Evolutionary conservation across 1,140 invertebrate species (phyloP).

Genomic region (Drosophila quadrilineata): DNA sequence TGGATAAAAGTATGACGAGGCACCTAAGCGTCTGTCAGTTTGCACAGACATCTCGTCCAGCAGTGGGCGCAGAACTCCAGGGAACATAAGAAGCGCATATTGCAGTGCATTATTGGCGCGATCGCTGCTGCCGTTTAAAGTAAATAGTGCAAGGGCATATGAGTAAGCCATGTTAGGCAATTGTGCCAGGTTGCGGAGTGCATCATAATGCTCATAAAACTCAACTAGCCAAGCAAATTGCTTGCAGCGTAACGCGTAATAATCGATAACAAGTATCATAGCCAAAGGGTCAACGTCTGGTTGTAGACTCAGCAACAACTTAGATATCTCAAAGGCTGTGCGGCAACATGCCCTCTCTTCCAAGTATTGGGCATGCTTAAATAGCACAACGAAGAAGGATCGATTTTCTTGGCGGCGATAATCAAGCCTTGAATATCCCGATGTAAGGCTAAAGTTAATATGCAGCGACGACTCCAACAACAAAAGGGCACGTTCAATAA

Average conservation of each 20-base stretch:
- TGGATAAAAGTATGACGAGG: constrained; percentile 82
- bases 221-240: constrained; percentile 93
- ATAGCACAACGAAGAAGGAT: constrained; percentile 90
- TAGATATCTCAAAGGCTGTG: constrained; percentile 91
- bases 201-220: constrained; percentile 86
- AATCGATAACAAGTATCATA: constrained; percentile 91
- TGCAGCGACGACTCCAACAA: constrained; percentile 91
- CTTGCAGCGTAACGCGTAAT: constrained; percentile 90
- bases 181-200: constrained; percentile 87
- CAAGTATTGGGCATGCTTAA: constrained; percentile 92
- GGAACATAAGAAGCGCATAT: constrained; percentile 92
- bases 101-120: constrained; percentile 87
- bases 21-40: constrained; percentile 85
- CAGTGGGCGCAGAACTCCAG: constrained; percentile 87
- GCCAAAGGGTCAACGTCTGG: constrained; percentile 92
- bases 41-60: constrained; percentile 90
- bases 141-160: constrained; percentile 89
- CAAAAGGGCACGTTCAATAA: constrained; percentile 90
- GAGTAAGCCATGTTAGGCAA: constrained; percentile 95
- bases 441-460: constrained; percentile 89
- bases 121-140: constrained; percentile 78
- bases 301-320: constrained; percentile 89
- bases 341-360: constrained; percentile 91
- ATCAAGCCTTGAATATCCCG: constrained; percentile 89
- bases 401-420: constrained; percentile 93